Evolutionary conservation across 2,797 vertebrate genomes (phyloP).

Genomic region (Alca torda): DNA sequence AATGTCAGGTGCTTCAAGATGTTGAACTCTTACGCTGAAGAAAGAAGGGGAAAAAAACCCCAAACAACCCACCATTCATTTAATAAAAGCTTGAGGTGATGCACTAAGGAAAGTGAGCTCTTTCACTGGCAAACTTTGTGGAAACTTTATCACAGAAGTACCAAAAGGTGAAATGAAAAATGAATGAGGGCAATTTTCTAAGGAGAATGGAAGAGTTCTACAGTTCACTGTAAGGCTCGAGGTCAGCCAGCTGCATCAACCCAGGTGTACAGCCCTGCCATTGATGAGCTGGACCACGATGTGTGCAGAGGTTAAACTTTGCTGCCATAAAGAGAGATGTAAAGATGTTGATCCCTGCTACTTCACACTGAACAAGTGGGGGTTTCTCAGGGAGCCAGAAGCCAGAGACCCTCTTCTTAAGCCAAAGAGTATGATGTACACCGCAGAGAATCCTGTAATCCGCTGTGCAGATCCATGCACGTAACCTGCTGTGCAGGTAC

Average conservation of each 20-base stretch:
- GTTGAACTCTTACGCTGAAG: not conserved
- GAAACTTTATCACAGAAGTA: constrained; percentile 70
- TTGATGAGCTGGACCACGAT: not conserved
- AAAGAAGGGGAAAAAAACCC: not conserved
- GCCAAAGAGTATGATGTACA: too few species aligned
- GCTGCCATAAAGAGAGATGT: not conserved
- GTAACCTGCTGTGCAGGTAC: not conserved
- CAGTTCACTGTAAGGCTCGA: not conserved
- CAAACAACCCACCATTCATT: not conserved
- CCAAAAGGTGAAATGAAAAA: constrained; percentile 73
- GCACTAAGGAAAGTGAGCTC: constrained; percentile 25
- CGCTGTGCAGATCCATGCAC: not conserved
- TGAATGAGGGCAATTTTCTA: constrained; percentile 61
- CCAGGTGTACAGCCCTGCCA: not conserved
- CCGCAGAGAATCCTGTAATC: not conserved
- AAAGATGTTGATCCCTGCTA: not conserved
- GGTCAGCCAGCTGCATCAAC: constrained; percentile 10
- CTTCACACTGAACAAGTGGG: not conserved
- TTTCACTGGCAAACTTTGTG: constrained; percentile 66
- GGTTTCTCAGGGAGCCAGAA: not conserved
- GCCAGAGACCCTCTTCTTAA: not conserved
- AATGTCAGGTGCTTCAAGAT: not conserved
- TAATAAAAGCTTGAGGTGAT: not conserved
- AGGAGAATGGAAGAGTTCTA: not conserved
- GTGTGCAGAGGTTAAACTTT: not conserved